Evolutionary conservation across 2,113 vertebrate genomes (phyloP).

Genomic region (Mormyrus iriodes): DNA sequence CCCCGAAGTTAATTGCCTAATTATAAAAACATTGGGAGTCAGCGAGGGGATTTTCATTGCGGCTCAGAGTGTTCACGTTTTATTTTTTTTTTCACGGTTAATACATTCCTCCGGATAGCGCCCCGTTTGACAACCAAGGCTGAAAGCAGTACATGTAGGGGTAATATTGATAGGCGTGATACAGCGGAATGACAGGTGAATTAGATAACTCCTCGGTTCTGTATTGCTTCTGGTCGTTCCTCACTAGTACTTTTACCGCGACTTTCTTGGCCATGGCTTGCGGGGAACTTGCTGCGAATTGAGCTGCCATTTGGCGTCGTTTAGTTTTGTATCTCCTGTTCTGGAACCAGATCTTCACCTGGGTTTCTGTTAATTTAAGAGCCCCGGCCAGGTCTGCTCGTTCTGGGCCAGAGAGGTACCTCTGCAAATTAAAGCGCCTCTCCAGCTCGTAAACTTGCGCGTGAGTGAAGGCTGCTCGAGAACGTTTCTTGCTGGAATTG

Average conservation of each 20-base stretch:
- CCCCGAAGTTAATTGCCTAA: neutral
- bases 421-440: slow-evolving; percentile 62
- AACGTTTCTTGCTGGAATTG: slow-evolving; percentile 59
- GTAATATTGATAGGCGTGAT: slow-evolving; percentile 54
- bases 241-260: slow-evolving; percentile 64
- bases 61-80: neutral
- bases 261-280: slow-evolving; percentile 52
- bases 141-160: slow-evolving; percentile 59
- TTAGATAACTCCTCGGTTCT: slow-evolving; percentile 34
- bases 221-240: slow-evolving; percentile 55
- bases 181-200: slow-evolving; percentile 46
- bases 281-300: slow-evolving; percentile 33
- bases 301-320: slow-evolving; percentile 54
- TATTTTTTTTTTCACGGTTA: slow-evolving; percentile 24
- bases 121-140: slow-evolving; percentile 45
- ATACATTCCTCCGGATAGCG: slow-evolving; percentile 39
- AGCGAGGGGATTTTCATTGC: neutral
- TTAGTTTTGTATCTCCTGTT: slow-evolving; percentile 75
- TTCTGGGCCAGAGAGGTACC: slow-evolving; percentile 66
- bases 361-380: slow-evolving; percentile 69
- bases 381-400: slow-evolving; percentile 59
- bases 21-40: neutral
- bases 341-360: slow-evolving; percentile 77
- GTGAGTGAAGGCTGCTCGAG: slow-evolving; percentile 69
- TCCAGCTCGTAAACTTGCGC: slow-evolving; percentile 68